Evolutionary conservation across 2,888 invertebrate genomes (phyloP).

Genomic region (Allophyes oxyacanthae): DNA sequence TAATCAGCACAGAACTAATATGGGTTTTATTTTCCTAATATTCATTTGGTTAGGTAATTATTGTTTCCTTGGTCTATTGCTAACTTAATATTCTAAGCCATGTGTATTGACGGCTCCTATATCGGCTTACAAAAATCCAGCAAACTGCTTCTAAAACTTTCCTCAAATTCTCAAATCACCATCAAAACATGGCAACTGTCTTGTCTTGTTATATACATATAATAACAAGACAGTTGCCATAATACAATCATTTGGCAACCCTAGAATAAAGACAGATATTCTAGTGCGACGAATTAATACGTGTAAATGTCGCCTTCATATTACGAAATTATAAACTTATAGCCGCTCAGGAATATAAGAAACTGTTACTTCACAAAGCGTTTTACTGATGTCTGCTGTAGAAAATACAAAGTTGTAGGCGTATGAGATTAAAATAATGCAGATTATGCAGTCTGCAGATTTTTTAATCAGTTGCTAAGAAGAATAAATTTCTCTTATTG

Average conservation of each 20-base stretch:
- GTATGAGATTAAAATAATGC: neutral
- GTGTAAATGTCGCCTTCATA: constrained; percentile 45
- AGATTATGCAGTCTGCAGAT: too few species aligned
- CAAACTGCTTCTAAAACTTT: too few species aligned
- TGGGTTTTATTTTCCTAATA: too few species aligned
- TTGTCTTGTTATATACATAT: neutral
- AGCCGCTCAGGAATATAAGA: constrained; percentile 9
- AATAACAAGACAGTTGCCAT: neutral
- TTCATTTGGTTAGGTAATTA: too few species aligned
- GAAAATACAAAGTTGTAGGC: neutral
- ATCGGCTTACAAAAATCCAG: too few species aligned
- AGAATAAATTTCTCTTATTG: too few species aligned
- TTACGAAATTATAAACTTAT: constrained; percentile 37
- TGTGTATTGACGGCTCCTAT: too few species aligned
- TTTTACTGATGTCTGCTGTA: constrained; percentile 1
- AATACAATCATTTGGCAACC: constrained; percentile 14
- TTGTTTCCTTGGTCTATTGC: too few species aligned
- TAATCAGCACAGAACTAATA: neutral
- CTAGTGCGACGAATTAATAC: constrained; percentile 36
- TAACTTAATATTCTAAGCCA: too few species aligned
- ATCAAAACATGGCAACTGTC: neutral
- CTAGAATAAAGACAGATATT: constrained; percentile 23
- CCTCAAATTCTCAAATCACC: too few species aligned
- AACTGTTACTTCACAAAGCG: constrained; percentile 8
- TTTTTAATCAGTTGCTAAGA: too few species aligned